Conservation (phyloP, 2,113 vertebrate genomes). For the Grammomys surdaster region DNA sequence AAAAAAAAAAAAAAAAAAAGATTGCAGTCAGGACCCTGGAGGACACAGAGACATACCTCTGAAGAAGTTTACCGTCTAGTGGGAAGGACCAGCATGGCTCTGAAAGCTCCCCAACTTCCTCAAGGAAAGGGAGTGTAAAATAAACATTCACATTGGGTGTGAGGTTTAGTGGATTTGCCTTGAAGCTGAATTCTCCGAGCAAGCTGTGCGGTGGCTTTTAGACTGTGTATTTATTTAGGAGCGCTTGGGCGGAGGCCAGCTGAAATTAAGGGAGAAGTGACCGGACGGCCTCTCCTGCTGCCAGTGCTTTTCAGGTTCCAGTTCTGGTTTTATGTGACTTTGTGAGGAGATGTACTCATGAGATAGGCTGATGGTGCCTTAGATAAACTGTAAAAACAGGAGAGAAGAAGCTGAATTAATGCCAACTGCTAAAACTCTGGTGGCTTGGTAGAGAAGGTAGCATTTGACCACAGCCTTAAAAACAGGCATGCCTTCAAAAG, state of each 20-base stretch:
- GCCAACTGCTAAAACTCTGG: neutral
- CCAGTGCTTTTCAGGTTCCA: neutral
- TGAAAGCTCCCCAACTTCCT: constrained; percentile 22
- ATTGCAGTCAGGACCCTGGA: neutral
- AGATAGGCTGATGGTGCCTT: constrained; percentile 5
- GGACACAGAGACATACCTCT: neutral
- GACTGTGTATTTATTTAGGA: neutral
- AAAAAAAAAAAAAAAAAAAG: neutral
- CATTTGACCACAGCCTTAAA: neutral
- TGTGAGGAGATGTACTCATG: neutral
- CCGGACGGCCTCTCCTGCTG: neutral
- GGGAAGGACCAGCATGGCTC: neutral
- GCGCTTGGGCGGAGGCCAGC: neutral
- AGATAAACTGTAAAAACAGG: neutral
- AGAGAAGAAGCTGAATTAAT: neutral
- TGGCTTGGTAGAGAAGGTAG: neutral
- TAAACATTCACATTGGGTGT: neutral
- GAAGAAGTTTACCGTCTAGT: neutral
- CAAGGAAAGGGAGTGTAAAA: constrained; percentile 3
- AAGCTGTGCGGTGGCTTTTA: neutral
- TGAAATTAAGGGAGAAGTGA: neutral
- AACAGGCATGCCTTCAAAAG: neutral
- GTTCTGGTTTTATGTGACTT: neutral
- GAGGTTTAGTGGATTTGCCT: neutral
- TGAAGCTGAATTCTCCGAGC: neutral